Evolutionary conservation across 2,888 invertebrate species (phyloP).

Genomic region (Lathronympha strigana): DNA sequence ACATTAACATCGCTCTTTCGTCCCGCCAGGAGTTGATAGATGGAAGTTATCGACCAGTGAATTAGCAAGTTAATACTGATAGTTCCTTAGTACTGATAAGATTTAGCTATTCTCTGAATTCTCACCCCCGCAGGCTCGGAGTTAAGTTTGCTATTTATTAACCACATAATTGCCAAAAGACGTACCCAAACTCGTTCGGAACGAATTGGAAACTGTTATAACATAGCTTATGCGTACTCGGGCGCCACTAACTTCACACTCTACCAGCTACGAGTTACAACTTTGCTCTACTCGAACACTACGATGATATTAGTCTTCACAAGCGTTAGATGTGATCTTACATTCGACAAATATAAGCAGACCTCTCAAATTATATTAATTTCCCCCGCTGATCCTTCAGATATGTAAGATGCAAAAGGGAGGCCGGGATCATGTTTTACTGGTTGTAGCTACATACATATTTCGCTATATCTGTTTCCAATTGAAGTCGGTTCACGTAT

Average conservation of each 20-base stretch:
- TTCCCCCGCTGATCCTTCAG: constrained; percentile 5
- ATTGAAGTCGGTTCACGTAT: constrained; percentile 54
- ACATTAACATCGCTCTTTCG: no score
- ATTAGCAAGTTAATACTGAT: no score
- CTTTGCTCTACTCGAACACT: constrained; percentile 33
- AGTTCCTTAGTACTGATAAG: not conserved
- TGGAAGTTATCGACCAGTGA: not conserved
- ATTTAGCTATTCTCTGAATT: constrained; percentile 11
- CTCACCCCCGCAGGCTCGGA: not conserved
- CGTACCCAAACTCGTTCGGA: constrained; percentile 26
- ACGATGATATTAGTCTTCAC: constrained; percentile 39
- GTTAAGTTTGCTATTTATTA: constrained; percentile 38
- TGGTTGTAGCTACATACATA: constrained; percentile 31
- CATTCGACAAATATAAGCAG: constrained; percentile 17
- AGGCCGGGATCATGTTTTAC: constrained; percentile 16
- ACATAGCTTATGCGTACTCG: constrained; percentile 27
- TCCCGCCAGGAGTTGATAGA: no score
- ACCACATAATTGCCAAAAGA: constrained; percentile 31
- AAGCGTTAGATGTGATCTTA: constrained; percentile 40
- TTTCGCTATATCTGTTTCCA: constrained; percentile 38
- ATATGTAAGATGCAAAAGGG: not conserved
- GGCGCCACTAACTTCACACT: constrained; percentile 37
- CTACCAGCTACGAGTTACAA: constrained; percentile 31
- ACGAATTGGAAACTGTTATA: constrained; percentile 38
- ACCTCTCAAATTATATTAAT: constrained; percentile 15